Percentiles rank a stretch among this genome's conserved stretches.
Conservation (phyloP, 2,888 invertebrate species). For the Acronicta psi region DNA sequence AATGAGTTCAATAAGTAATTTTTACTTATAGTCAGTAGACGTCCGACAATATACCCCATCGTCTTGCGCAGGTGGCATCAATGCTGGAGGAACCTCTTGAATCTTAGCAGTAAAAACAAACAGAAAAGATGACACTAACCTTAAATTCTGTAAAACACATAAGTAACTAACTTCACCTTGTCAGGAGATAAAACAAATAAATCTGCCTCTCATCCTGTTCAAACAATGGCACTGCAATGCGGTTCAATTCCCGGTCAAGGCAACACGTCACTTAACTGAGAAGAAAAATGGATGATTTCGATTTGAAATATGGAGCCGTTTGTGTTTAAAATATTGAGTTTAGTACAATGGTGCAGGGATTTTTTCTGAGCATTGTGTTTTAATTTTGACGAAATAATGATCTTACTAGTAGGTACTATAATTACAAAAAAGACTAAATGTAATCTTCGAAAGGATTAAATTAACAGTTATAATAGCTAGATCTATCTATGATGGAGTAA, state of each 20-base stretch:
- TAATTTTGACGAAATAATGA: conserved; percentile 3
- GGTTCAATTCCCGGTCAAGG: conserved; percentile 63
- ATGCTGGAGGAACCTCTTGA: no score
- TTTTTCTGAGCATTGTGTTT: conserved; percentile 31
- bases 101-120: not conserved
- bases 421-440: conserved; percentile 1
- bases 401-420: conserved; percentile 10
- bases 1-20: no score
- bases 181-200: conserved; percentile 50
- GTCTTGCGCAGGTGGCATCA: no score
- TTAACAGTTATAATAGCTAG: no score
- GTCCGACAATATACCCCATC: no score
- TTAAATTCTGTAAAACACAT: not conserved
- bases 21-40: no score
- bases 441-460: not conserved
- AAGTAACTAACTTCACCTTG: conserved; percentile 46
- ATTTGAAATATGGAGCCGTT: conserved; percentile 45
- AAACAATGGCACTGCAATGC: conserved; percentile 50
- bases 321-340: conserved; percentile 21
- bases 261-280: conserved; percentile 40
- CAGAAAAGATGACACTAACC: not conserved
- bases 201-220: conserved; percentile 43
- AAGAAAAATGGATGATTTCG: conserved; percentile 52
- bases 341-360: conserved; percentile 36
- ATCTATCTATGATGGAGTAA: no score